Evolutionary conservation across 2,797 vertebrate species (phyloP).

Genomic region (Phoebastria nigripes): DNA sequence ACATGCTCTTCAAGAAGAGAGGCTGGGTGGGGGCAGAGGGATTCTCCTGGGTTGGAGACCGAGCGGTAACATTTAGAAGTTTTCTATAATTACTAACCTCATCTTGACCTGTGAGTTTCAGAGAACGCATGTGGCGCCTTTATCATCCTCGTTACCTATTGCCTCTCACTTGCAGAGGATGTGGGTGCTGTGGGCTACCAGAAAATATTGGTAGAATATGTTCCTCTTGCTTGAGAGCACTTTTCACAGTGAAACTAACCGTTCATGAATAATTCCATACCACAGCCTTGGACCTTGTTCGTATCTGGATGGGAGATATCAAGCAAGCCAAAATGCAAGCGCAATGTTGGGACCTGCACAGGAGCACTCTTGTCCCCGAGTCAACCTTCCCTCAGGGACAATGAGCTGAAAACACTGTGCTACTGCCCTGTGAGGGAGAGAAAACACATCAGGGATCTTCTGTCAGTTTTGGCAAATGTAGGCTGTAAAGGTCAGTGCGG

Average conservation of each 20-base stretch:
- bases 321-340: neutral
- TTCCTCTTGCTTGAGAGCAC: slow-evolving; percentile 18
- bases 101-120: neutral
- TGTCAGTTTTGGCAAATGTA: neutral
- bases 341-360: rapidly evolving
- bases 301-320: neutral
- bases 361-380: neutral
- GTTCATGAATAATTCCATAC: neutral
- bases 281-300: neutral
- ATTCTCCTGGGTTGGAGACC: neutral
- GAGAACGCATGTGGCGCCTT: rapidly evolving
- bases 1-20: neutral
- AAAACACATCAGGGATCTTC: neutral
- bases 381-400: neutral
- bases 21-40: neutral
- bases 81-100: neutral
- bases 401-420: neutral
- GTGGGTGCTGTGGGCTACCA: slow-evolving; percentile 57
- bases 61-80: neutral
- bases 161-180: slow-evolving; percentile 47
- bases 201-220: neutral
- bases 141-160: neutral
- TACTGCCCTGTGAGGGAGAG: neutral
- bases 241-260: neutral
- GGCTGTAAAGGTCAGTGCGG: neutral